A percentile compares a stretch with the other conserved stretches of the same genome.
Conservation (phyloP, 2,113 vertebrate genomes). For the Macroglossus sobrinus region DNA sequence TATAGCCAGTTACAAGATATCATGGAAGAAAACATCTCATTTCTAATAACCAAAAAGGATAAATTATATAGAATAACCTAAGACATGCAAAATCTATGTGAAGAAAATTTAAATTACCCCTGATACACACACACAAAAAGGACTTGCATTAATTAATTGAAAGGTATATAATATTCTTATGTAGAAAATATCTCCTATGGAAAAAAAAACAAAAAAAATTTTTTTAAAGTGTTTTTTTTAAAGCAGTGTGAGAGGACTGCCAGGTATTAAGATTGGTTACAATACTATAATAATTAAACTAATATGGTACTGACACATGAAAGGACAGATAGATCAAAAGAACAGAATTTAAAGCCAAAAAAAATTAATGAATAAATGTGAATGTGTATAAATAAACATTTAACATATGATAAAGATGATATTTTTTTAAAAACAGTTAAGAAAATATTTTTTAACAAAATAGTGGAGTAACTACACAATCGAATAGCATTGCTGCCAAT, state of each 20-base stretch:
- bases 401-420: neutral
- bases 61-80: neutral
- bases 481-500: neutral
- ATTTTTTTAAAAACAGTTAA: neutral
- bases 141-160: neutral
- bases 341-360: neutral
- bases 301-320: neutral
- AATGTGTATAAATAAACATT: neutral
- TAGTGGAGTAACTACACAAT: conserved; percentile 11
- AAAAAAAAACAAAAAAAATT: neutral
- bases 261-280: neutral
- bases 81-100: neutral
- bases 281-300: neutral
- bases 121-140: neutral
- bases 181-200: neutral
- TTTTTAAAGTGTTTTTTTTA: neutral
- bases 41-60: neutral
- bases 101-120: neutral
- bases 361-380: neutral
- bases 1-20: neutral
- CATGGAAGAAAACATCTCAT: neutral
- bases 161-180: neutral
- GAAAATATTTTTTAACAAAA: neutral
- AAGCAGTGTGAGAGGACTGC: neutral
- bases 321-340: neutral